Conservation (phyloP, 2,888 invertebrate species). For the Hydrotaea cyrtoneurina region DNA sequence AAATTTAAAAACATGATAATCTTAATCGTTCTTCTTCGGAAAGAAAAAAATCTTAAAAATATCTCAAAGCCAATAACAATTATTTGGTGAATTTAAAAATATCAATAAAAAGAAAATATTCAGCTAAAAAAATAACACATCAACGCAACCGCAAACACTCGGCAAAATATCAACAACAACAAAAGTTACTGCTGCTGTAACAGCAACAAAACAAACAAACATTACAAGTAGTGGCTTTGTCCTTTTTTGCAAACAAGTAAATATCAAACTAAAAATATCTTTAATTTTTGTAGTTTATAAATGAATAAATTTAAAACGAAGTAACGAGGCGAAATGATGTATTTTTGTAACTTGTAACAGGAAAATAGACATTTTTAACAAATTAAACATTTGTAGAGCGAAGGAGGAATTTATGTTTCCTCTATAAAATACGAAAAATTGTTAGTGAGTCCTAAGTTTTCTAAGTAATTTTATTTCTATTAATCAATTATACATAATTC, state of each 20-base stretch:
- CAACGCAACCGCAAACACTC: constrained; percentile 14
- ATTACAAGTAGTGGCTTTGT: constrained; percentile 46
- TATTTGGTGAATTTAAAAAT: constrained; percentile 16
- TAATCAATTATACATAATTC: background rate
- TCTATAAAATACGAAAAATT: background rate
- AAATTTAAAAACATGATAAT: constrained; percentile 24
- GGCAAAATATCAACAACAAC: constrained; percentile 33
- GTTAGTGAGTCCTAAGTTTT: constrained; percentile 1
- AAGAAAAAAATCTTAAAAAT: background rate
- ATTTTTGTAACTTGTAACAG: constrained; percentile 58
- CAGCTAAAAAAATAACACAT: constrained; percentile 30
- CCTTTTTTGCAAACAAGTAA: constrained; percentile 39
- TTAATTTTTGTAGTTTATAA: constrained; percentile 33
- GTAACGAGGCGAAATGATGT: constrained; percentile 42
- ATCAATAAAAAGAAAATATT: constrained; percentile 10
- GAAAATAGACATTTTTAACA: constrained; percentile 22
- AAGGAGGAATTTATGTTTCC: background rate
- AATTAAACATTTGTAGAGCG: background rate
- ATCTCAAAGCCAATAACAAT: constrained; percentile 4
- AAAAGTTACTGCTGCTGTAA: constrained; percentile 5
- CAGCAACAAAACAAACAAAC: constrained; percentile 18
- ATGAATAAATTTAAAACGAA: constrained; percentile 10
- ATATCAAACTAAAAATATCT: constrained; percentile 24
- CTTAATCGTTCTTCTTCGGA: constrained; percentile 28
- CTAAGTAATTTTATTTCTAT: background rate